Base-by-base conservation (phyloP, 2,888 invertebrate genomes). In the Eudemis profundana region DNA sequence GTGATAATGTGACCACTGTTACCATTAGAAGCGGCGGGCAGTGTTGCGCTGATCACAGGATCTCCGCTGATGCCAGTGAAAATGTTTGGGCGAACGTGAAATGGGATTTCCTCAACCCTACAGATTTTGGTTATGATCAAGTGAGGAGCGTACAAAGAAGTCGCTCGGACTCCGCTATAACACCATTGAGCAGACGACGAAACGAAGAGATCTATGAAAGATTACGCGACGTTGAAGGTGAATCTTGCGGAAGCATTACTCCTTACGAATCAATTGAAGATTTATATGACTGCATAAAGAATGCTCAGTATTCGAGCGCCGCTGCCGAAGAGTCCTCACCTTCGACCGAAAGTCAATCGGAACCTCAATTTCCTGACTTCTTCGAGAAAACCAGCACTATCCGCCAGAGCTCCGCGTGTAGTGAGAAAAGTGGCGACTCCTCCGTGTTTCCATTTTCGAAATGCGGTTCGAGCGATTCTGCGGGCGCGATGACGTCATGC, bases 231-330 rank as follows among this genome's bases (percentile, higher is more conserved):
- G 83, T 76, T 0, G 91, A 90, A 70, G 83, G 76, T 38, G 90
- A 90, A 76, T 92, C 91, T 33, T 90, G 87, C 69, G 90, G 86
- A 17, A 90, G 91, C 69, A 87, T 92, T 68, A 92, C 92, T 12
- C 92, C 92, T 0, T 92, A 92, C 65, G 92, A 92, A 75, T 92
- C 92, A 0, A 92, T 92, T 66, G 92, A 92, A 77, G 92, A 92
- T 73, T 74, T 92, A 29, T 92, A 92, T 68, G 92, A 92, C 61
- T 92, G 92, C 71, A 92, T 92, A 21, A 92, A 92, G 70, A 92
- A 92, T 69, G 77, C 86, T n/a, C 85, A 86, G 4, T 91, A 90
- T 66, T 83, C 79, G 14, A 90, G 86, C 68, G 83, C 85, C 4
- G 86, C 83, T 4, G 85, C 76, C 10, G 89, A 87, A 40, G 90